Evolutionary conservation across 2,888 invertebrate species (phyloP).

Genomic region (Aleiodes testaceus): DNA sequence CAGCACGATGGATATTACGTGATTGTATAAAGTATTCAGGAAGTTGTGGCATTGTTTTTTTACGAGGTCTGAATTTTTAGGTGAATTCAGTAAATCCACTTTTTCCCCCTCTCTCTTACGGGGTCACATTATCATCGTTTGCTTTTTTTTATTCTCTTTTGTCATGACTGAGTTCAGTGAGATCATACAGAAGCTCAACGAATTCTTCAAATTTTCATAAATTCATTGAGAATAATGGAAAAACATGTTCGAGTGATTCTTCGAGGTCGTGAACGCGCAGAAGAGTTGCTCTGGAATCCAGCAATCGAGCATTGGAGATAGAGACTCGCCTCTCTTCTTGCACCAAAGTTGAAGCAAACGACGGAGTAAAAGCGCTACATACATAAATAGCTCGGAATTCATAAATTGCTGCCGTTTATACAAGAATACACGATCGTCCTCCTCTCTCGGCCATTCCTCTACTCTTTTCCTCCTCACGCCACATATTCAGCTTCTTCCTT

Average conservation of each 20-base stretch:
- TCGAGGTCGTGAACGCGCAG: slow-evolving; percentile 35
- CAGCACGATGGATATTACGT: background rate
- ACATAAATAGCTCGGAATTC: slow-evolving; percentile 56
- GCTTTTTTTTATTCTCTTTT: too few species aligned
- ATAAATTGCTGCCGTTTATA: slow-evolving; percentile 56
- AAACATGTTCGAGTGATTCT: slow-evolving; percentile 34
- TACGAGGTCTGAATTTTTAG: slow-evolving; percentile 23
- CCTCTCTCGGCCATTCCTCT: slow-evolving; percentile 35
- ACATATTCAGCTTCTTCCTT: slow-evolving; percentile 10
- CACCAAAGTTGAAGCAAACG: slow-evolving; percentile 38
- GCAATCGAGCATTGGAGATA: slow-evolving; percentile 56
- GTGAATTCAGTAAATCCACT: background rate
- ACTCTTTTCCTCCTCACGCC: slow-evolving; percentile 29
- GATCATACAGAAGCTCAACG: too few species aligned
- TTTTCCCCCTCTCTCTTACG: background rate
- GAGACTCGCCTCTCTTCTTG: slow-evolving; percentile 26
- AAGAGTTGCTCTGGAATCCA: slow-evolving; percentile 56
- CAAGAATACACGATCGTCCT: slow-evolving; percentile 54
- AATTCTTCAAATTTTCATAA: background rate
- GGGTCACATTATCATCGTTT: too few species aligned
- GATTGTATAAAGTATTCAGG: slow-evolving; percentile 25
- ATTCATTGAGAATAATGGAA: slow-evolving; percentile 7
- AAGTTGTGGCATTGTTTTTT: slow-evolving; percentile 6
- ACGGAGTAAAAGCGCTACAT: slow-evolving; percentile 50
- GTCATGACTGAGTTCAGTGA: too few species aligned